A percentile compares a stretch with the other conserved stretches of the same genome.
phyloP scores from a whole-genome alignment of 2,888 invertebrate species.

The Lasioglossum vierecki region DNA sequence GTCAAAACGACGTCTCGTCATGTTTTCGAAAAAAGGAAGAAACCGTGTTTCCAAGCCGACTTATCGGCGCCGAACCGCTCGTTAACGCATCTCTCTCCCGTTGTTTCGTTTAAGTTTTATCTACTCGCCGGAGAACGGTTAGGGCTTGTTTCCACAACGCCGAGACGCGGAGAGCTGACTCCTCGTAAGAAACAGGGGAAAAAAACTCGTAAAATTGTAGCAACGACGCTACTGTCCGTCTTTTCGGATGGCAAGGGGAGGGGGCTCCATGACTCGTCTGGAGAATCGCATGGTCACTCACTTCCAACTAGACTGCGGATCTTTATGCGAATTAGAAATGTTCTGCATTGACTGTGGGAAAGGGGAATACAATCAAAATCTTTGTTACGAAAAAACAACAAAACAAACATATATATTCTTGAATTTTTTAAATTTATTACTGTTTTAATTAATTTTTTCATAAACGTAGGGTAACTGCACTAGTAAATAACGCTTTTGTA shows the following conservation, averaged over 20 bases:
- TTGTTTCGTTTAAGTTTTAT: conserved; percentile 58
- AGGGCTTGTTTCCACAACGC: conserved; percentile 52
- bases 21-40: conserved; percentile 20
- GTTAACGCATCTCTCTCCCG: conserved; percentile 63
- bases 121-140: conserved; percentile 46
- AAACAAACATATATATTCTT: no score
- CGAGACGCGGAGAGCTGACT: conserved; percentile 23
- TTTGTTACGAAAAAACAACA: no score
- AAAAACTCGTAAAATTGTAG: conserved; percentile 53
- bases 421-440: no score
- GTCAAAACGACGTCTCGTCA: neutral
- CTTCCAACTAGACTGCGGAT: no score
- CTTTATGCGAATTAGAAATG: no score
- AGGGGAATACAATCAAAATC: no score
- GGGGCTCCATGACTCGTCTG: neutral
- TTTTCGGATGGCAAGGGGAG: neutral
- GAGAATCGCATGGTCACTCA: neutral
- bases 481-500: no score
- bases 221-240: conserved; percentile 50
- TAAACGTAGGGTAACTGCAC: no score
- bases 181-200: conserved; percentile 42
- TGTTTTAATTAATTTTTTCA: no score
- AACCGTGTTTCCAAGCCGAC: conserved; percentile 51
- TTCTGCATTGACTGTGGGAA: no score
- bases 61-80: conserved; percentile 73